These are phyloP conservation scores for Trichopria drosophilae DNA, from an alignment of 2,888 invertebrate genomes.

Conservation along the genomic window DNA sequence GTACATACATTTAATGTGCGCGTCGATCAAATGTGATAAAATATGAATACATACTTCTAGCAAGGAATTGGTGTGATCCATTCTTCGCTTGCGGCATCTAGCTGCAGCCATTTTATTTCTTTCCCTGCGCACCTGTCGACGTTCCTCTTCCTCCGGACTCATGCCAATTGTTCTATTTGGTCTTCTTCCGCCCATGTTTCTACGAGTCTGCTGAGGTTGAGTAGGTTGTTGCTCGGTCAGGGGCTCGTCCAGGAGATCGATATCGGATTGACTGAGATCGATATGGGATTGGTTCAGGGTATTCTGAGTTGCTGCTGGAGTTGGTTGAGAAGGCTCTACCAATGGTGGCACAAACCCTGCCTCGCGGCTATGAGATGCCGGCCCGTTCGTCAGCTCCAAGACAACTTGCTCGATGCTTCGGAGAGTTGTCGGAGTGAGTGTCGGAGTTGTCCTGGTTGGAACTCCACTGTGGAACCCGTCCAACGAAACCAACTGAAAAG, in stretches of 20 bases:
- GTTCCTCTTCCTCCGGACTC: conserved; percentile 90
- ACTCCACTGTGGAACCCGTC: conserved; percentile 87
- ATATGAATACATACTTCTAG: conserved; percentile 65
- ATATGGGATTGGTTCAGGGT: conserved; percentile 50
- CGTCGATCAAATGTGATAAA: conserved; percentile 7
- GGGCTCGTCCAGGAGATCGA: conserved; percentile 39
- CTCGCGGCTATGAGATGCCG: conserved; percentile 76
- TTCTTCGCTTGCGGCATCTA: conserved; percentile 90
- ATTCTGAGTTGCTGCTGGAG: conserved; percentile 56
- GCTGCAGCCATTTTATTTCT: conserved; percentile 98
- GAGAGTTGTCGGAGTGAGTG: conserved; percentile 90
- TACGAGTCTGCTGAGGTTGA: conserved; percentile 61
- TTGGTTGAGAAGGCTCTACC: conserved; percentile 58
- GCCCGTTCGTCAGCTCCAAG: conserved; percentile 79
- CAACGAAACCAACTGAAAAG: conserved; percentile 77
- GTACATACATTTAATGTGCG: no score
- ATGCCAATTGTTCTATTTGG: conserved; percentile 77
- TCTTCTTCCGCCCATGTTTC: conserved; percentile 84
- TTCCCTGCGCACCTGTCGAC: conserved; percentile 83
- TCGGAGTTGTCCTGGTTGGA: conserved; percentile 90
- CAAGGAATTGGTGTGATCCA: conserved; percentile 92
- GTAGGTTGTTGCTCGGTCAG: conserved; percentile 35
- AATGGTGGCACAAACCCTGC: conserved; percentile 91
- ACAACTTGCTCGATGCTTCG: conserved; percentile 90
- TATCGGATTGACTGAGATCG: conserved; percentile 51